Evolutionary conservation across 2,113 vertebrate species (phyloP), one percentile per base, ranked within the genome.

Genomic region (Dolichotis patagonum): DNA sequence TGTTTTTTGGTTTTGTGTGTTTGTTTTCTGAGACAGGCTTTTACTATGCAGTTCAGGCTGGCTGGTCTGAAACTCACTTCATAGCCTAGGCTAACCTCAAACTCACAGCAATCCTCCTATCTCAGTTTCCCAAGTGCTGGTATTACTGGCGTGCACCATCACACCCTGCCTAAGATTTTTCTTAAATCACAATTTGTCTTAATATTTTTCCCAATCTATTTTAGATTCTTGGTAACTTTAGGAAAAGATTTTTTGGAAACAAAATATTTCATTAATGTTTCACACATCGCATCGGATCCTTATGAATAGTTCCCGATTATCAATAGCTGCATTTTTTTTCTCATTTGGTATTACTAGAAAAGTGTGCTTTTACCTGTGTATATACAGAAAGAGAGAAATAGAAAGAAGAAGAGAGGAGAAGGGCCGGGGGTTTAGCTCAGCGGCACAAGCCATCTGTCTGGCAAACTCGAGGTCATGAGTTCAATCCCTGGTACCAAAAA

Each of bases 161-260:
- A 71, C 16, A n/a, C 69, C 17, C n/a, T 35, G n/a, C n/a, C n/a
- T 73, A 41, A 73, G 71, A 69, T 35, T 69, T 73, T 9, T 12
- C 52, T 86, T 92, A 90, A 78, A 41, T 94, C 43, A 89, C 19
- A 96, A 85, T 90, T 96, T 67, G 35, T 35, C 30, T 4, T 91
- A 85, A 71, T 69, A 41, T 93, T 93, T 95, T 62, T 97, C 86
- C 28, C 49, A 0, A 41, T 93, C n/a, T 91, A 35, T 90, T 19
- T 30, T 52, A 65, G 52, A 88, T 85, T 3, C 24, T 93, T 96
- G 49, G 46, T 49, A 49, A 9, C 46, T 49, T 49, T 49, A 49
- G 5, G 49, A 52, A 52, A 52, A 52, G 49, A 52, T 52, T 52
- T 52, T 52, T 52, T 52, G 49, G 49, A 52, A 52, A 52, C 11